A percentile compares a stretch with the other conserved stretches of the same genome.
These are phyloP conservation scores for Brachionus paranguensis DNA, from an alignment of 1,140 invertebrate genomes.

Conservation along the genomic window DNA sequence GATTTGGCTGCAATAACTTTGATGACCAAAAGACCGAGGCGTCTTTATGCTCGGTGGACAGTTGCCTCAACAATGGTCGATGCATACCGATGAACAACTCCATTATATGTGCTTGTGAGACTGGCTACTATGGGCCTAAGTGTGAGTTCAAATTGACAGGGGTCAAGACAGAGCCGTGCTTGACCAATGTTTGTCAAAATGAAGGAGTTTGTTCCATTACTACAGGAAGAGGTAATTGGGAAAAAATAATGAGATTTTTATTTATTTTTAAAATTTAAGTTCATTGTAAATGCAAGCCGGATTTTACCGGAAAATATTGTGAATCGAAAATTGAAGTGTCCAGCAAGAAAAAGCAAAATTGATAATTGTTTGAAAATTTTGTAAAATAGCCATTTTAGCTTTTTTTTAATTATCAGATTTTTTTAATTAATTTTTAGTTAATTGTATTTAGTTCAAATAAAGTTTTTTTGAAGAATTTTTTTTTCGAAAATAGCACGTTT, in stretches of 20 bases:
- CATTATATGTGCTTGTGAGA: conserved; percentile 23
- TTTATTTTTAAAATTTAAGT: background rate
- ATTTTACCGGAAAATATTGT: conserved; percentile 36
- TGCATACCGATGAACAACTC: conserved; percentile 38
- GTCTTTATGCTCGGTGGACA: background rate
- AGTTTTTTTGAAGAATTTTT: background rate
- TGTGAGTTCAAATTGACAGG: conserved; percentile 8
- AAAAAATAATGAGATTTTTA: background rate
- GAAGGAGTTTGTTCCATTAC: background rate
- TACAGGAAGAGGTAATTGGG: background rate
- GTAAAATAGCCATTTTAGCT: background rate
- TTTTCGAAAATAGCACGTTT: background rate
- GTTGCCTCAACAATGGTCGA: conserved; percentile 10
- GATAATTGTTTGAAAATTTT: background rate
- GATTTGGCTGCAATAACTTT: background rate
- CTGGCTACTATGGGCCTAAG: conserved; percentile 2
- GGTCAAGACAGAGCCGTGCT: background rate
- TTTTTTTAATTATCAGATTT: background rate
- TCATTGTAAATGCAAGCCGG: background rate
- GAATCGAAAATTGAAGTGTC: background rate
- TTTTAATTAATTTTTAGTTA: background rate
- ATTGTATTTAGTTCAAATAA: background rate
- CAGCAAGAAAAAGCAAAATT: background rate
- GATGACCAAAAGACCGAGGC: background rate
- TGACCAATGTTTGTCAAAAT: conserved; percentile 35